Base-by-base conservation (phyloP, 2,888 invertebrate species). In the Linnaemya vulpina region DNA sequence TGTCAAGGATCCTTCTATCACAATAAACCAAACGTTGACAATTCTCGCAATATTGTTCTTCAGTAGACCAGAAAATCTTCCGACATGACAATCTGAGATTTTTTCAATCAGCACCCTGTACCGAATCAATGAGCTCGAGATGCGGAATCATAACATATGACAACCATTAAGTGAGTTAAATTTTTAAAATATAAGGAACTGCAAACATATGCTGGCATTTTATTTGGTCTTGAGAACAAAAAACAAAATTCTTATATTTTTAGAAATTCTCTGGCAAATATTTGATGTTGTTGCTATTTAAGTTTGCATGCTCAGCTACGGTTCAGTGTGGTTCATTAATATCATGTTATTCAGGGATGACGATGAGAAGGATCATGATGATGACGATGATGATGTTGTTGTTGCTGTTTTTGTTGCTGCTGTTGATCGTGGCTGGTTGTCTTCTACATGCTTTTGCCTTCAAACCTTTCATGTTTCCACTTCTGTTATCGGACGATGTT, bases 381-480 rank as follows among this genome's bases (percentile, higher is more conserved):
- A 17, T 35, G n/a, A 35, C 4, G 76, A 55, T 51, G 17, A 15
- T 35, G 30, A 17, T 55, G 43, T 20, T 53, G 49, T 40, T 22
- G 17, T 13, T 22, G 63, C 9, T n/a, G n/a, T n/a, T n/a, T n/a
- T n/a, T n/a, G 30, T 30, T 30, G 30, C 65, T 46, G 65, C 11
- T 65, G 51, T n/a, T 68, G 51, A 25, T 74, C 63, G 65, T 74
- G 74, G 73, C 68, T 76, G 70, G 70, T 60, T 75, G 81, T 63
- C 49, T 71, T 82, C 62, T 35, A 58, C 43, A 68, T 63, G 63
- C n/a, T 77, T 55, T 53, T 78, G 46, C 68, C 68, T 79, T 85
- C 74, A 79, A 76, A 78, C 58, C 87, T 87, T 88, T 87, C 87
- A 87, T 87, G 89, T 85, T 73, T 86, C 73, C 77, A 85, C 55